Conservation (phyloP, 2,888 invertebrate genomes). For the Galeopsomyia nigrocyanea region DNA sequence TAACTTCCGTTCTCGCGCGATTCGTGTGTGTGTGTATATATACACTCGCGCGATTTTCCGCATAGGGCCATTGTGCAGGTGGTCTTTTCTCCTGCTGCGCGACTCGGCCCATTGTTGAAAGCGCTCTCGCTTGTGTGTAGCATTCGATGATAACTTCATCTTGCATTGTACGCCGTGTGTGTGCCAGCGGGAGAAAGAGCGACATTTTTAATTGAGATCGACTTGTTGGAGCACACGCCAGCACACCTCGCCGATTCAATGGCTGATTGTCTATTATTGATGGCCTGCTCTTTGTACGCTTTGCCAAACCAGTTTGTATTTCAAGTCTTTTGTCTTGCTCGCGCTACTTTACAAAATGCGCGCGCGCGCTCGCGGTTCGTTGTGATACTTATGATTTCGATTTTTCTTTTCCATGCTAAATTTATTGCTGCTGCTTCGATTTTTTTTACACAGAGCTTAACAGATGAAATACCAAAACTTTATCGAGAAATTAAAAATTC, state of each 20-base stretch:
- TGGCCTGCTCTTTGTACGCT: background rate
- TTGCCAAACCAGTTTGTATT: too few relatives aligned
- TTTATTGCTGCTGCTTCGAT: too few relatives aligned
- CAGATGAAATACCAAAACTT: too few relatives aligned
- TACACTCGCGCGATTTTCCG: slow-evolving; percentile 51
- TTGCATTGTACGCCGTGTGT: background rate
- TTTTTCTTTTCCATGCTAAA: too few relatives aligned
- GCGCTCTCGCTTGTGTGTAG: background rate
- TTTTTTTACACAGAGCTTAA: too few relatives aligned
- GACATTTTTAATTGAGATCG: background rate
- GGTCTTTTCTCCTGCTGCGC: slow-evolving; percentile 7
- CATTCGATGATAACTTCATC: slow-evolving; percentile 23
- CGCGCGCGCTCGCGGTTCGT: too few relatives aligned
- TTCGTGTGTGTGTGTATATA: slow-evolving; percentile 44
- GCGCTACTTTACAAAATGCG: too few relatives aligned
- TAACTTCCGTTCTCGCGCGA: slow-evolving; percentile 52
- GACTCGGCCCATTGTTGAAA: background rate
- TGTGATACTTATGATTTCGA: too few relatives aligned
- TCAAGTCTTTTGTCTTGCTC: too few relatives aligned
- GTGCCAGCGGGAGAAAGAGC: slow-evolving; percentile 6
- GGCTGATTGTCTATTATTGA: slow-evolving; percentile 19
- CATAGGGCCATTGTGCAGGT: slow-evolving; percentile 7
- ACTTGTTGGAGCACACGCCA: background rate
- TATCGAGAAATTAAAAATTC: too few relatives aligned
- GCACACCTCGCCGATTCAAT: background rate